Conservation (phyloP, 2,888 invertebrate species). For the Leptinotarsa rubiginosa region DNA sequence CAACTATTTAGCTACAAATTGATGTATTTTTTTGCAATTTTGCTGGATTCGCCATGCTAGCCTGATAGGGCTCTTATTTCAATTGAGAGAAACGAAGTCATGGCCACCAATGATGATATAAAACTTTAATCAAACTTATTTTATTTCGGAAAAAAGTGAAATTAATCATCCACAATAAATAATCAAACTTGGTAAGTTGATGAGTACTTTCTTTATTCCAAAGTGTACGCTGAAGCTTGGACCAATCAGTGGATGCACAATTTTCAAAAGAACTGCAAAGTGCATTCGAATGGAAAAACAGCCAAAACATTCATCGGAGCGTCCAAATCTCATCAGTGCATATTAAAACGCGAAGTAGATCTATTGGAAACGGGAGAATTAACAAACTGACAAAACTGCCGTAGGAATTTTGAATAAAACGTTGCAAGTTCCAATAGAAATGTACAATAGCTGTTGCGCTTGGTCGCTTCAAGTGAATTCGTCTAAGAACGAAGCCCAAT, state of each 20-base stretch:
- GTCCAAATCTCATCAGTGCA: constrained; percentile 1
- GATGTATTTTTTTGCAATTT: too few relatives aligned
- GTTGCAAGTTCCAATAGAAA: not conserved
- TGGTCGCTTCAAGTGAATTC: not conserved
- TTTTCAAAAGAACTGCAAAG: not conserved
- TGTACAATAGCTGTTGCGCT: constrained; percentile 9
- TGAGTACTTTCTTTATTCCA: not conserved
- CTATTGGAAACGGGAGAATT: constrained; percentile 9
- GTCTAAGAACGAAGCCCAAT: not conserved
- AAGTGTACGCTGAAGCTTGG: not conserved
- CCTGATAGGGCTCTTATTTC: too few relatives aligned
- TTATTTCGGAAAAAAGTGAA: not conserved
- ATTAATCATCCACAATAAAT: not conserved
- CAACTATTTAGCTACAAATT: too few relatives aligned
- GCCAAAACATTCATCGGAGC: not conserved
- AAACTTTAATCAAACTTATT: too few relatives aligned
- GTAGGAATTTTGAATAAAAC: not conserved
- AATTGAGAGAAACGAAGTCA: too few relatives aligned
- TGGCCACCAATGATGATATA: too few relatives aligned
- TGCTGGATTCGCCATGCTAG: too few relatives aligned
- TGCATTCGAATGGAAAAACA: not conserved
- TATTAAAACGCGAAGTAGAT: not conserved
- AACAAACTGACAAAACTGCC: constrained; percentile 6
- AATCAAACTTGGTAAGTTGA: not conserved
- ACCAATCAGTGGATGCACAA: not conserved